Evolutionary conservation across 2,113 vertebrate species (phyloP).

Genomic region (Apodemus sylvaticus): DNA sequence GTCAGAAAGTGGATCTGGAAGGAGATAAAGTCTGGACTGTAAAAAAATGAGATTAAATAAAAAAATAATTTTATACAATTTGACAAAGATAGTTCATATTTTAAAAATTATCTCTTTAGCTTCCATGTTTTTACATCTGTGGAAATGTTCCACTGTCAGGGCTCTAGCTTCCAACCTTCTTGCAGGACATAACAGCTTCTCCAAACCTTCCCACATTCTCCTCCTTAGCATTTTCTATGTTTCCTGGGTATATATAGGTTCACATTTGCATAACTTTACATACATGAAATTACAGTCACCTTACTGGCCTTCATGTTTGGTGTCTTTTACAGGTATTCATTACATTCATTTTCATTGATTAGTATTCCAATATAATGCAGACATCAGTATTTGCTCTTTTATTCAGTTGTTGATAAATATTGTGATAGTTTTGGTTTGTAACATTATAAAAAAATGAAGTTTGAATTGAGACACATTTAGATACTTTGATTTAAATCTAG

Average conservation of each 20-base stretch:
- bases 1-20: too few relatives aligned
- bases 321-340: neutral
- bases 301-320: neutral
- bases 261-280: neutral
- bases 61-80: too few relatives aligned
- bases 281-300: neutral
- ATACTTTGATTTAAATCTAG: neutral
- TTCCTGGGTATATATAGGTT: neutral
- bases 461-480: neutral
- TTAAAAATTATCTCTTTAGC: neutral
- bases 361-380: neutral
- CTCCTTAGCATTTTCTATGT: neutral
- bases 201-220: accelerated
- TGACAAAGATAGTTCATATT: neutral
- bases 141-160: neutral
- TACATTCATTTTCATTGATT: neutral
- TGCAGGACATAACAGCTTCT: neutral
- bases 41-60: too few relatives aligned
- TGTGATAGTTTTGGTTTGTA: neutral
- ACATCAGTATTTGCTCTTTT: neutral
- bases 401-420: neutral
- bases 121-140: neutral
- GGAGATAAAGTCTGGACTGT: too few relatives aligned
- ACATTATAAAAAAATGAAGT: neutral
- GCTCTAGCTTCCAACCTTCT: neutral